These are phyloP conservation scores for Falco peregrinus DNA, from an alignment of 2,797 vertebrate species.

Conservation along the genomic window DNA sequence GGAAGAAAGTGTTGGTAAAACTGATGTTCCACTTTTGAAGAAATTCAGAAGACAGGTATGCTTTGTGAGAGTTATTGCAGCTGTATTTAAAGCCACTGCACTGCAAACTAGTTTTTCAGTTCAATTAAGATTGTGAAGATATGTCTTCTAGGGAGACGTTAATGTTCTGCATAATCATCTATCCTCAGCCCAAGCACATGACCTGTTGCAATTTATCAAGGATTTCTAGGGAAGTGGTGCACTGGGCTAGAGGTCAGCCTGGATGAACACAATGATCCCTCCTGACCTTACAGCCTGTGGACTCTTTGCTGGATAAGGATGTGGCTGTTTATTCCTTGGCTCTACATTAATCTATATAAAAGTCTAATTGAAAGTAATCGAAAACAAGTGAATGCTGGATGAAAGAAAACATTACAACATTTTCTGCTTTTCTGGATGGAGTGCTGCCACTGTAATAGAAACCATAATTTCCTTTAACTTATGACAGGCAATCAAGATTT, in stretches of 20 bases:
- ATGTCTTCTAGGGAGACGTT: not conserved
- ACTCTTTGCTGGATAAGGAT: not conserved
- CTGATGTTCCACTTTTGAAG: not conserved
- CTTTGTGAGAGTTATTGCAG: not conserved
- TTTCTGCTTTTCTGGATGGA: not conserved
- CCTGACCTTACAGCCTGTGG: not conserved
- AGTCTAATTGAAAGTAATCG: not conserved
- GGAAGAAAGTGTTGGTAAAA: not conserved
- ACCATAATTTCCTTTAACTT: not conserved
- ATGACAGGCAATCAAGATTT: not conserved
- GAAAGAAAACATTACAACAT: not conserved
- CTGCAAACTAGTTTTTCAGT: not conserved
- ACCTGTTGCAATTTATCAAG: not conserved
- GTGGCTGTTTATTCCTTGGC: not conserved
- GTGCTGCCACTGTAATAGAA: not conserved
- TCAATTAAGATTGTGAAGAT: not conserved
- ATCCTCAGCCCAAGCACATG: not conserved
- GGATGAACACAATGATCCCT: not conserved
- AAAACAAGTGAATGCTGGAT: not conserved
- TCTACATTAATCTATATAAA: not conserved
- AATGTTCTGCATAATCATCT: not conserved
- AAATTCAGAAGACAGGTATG: not conserved
- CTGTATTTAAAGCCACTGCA: not conserved
- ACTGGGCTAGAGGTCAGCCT: not conserved
- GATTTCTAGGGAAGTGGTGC: not conserved